Conservation (phyloP, 2,797 vertebrate genomes). For the Protosalanx chinensis region DNA sequence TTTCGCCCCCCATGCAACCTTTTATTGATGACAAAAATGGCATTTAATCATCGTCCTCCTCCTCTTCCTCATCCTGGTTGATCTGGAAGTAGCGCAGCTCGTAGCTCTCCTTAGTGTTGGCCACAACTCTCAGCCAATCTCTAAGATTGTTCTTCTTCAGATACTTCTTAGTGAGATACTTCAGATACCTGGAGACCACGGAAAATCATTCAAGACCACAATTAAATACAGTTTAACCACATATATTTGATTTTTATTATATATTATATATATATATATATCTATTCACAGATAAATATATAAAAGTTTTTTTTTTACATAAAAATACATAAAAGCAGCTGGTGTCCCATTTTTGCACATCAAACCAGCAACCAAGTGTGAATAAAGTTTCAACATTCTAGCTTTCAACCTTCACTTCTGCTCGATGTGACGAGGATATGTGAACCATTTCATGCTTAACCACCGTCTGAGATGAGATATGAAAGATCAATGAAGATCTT, state of each 20-base stretch:
- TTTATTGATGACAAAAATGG: conserved; percentile 84
- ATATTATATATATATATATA: too few species aligned
- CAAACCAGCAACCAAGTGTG: background rate
- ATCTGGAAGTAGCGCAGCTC: conserved; percentile 98
- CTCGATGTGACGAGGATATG: too few species aligned
- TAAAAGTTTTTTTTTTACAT: too few species aligned
- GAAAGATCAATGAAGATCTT: too few species aligned
- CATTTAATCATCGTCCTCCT: conserved; percentile 92
- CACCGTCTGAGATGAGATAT: too few species aligned
- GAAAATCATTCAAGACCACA: background rate
- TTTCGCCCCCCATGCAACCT: conserved; percentile 38
- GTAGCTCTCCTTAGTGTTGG: conserved; percentile 95
- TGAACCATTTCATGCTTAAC: too few species aligned
- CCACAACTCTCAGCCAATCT: conserved; percentile 92
- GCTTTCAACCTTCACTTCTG: too few species aligned
- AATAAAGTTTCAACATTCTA: background rate
- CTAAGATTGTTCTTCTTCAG: conserved; percentile 95
- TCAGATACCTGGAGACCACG: conserved; percentile 81
- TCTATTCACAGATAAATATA: too few species aligned
- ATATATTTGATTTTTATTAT: too few species aligned
- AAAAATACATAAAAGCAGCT: background rate
- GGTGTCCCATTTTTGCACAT: background rate
- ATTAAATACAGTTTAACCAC: background rate
- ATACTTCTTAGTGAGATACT: conserved; percentile 97
- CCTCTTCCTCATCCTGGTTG: conserved; percentile 95